phyloP scores from a whole-genome alignment of 2,888 invertebrate species.

The Lypha dubia region DNA sequence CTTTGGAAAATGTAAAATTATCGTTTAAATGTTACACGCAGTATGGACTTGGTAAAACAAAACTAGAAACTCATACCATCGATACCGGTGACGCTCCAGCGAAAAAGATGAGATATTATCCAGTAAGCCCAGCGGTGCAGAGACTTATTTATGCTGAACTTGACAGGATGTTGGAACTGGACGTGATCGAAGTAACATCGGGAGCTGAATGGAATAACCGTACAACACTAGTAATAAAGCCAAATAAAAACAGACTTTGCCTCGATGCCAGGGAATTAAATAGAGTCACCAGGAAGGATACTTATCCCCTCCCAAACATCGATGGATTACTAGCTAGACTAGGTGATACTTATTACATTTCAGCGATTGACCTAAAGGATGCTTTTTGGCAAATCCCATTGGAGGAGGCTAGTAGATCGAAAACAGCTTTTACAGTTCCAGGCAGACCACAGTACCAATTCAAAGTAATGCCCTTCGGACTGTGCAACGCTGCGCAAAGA shows the following conservation, averaged over 20 bases:
- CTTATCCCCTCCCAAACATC: neutral
- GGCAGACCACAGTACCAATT: neutral
- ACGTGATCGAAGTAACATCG: neutral
- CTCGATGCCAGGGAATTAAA: neutral
- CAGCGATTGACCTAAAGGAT: neutral
- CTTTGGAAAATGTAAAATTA: neutral
- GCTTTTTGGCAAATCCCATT: neutral
- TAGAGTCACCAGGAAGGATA: neutral
- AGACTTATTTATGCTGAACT: neutral
- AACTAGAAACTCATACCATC: neutral
- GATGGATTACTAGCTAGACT: neutral
- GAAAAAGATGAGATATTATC: neutral
- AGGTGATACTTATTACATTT: neutral
- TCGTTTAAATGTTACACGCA: neutral
- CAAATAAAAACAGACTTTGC: neutral
- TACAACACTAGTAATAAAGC: neutral
- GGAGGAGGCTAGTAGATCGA: neutral
- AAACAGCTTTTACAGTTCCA: neutral
- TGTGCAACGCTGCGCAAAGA: constrained; percentile 11
- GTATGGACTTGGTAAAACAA: neutral
- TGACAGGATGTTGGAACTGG: neutral
- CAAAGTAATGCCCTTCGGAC: neutral
- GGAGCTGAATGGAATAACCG: neutral
- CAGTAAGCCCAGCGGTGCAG: neutral
- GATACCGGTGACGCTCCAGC: neutral